Conservation (phyloP, 2,797 vertebrate species). For the Clarias fuscus region DNA sequence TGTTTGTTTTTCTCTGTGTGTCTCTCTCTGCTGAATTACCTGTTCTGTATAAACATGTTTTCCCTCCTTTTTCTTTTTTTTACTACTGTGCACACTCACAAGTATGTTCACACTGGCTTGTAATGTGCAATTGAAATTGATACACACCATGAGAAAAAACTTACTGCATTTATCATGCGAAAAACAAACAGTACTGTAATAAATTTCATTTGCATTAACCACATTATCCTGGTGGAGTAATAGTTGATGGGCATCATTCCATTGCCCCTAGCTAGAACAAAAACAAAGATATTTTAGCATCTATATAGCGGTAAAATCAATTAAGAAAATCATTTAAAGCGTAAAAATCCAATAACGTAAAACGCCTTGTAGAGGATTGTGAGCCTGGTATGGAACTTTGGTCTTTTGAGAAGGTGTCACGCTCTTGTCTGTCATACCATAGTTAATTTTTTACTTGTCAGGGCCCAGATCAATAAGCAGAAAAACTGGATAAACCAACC, state of each 20-base stretch:
- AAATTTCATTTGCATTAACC: not conserved
- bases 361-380: not conserved
- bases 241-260: not conserved
- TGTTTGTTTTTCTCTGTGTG: not conserved
- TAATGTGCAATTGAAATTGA: not conserved
- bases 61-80: not conserved
- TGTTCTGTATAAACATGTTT: not conserved
- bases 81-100: not conserved
- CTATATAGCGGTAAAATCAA: not conserved
- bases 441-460: constrained; percentile 11
- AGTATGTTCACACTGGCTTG: not conserved
- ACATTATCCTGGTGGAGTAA: not conserved
- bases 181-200: not conserved
- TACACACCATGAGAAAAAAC: not conserved
- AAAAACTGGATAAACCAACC: constrained; percentile 14
- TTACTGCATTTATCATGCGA: not conserved
- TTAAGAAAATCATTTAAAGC: not conserved
- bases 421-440: not conserved
- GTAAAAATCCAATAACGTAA: not conserved
- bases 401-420: not conserved
- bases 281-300: not conserved
- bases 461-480: not conserved
- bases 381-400: not conserved
- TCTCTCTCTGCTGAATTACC: not conserved
- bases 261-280: not conserved